Percentiles rank a stretch among this genome's conserved stretches.
Evolutionary conservation across 2,113 vertebrate genomes (phyloP).

Genomic region (Ctenomys sociabilis): DNA sequence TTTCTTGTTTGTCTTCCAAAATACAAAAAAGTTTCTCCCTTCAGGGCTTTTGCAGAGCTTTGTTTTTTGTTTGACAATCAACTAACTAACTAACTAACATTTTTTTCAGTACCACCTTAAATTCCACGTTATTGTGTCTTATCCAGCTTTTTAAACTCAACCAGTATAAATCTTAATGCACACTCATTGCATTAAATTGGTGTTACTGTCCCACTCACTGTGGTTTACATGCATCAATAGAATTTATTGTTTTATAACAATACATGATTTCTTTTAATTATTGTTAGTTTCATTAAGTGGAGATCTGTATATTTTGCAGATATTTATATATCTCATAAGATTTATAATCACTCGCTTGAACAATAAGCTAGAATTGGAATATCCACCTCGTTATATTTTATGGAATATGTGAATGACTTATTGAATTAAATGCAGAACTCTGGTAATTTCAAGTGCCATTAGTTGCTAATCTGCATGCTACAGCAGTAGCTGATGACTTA

Average conservation of each 20-base stretch:
- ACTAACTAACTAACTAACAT: background rate
- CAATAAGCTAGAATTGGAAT: background rate
- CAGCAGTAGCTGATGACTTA: background rate
- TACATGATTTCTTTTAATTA: background rate
- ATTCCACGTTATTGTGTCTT: background rate
- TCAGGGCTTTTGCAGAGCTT: background rate
- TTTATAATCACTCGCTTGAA: background rate
- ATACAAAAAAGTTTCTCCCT: background rate
- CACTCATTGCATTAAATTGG: background rate
- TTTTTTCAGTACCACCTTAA: background rate
- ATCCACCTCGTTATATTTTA: background rate
- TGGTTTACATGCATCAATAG: background rate
- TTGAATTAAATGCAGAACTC: background rate
- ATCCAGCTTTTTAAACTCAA: background rate
- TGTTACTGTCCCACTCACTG: background rate
- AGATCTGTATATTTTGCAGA: background rate
- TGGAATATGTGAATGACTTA: background rate
- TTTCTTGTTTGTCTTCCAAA: background rate
- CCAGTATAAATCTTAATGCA: background rate
- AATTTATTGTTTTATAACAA: background rate
- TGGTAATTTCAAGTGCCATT: background rate
- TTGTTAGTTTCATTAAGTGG: background rate
- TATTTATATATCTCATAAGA: background rate
- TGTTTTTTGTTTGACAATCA: background rate
- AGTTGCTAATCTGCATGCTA: background rate